These are phyloP conservation scores for Gallinago jamesoni DNA, from an alignment of 2,113 vertebrate genomes.

Conservation along the genomic window DNA sequence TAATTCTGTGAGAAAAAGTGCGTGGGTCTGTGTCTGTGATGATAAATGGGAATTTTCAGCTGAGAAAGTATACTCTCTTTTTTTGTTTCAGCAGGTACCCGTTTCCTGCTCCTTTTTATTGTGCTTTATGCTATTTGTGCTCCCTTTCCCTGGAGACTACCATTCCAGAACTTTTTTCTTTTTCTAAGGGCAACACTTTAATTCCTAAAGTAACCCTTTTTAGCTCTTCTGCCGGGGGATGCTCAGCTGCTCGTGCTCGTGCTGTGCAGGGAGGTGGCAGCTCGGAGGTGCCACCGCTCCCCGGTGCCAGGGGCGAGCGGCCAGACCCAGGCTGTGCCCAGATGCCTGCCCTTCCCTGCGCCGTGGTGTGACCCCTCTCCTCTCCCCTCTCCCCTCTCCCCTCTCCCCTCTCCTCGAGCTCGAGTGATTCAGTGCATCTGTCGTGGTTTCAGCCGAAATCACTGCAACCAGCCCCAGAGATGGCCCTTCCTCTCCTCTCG, in stretches of 20 bases:
- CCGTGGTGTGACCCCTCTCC: not conserved
- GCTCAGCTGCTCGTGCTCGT: rapidly evolving
- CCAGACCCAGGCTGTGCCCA: not conserved
- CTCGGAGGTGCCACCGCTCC: not conserved
- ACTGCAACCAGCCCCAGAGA: too few species aligned
- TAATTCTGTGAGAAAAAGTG: not conserved
- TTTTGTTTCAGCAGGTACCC: not conserved
- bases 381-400: too few species aligned
- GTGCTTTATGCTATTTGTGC: not conserved
- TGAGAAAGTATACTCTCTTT: not conserved
- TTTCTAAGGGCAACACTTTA: not conserved
- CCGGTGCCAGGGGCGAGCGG: not conserved
- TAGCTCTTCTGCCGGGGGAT: not conserved
- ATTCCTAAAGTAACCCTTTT: not conserved
- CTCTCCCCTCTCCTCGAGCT: not conserved
- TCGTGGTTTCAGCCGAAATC: too few species aligned
- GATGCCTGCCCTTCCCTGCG: not conserved
- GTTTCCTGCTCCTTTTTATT: not conserved
- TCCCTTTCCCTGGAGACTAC: not conserved
- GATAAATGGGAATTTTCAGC: not conserved
- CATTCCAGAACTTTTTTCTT: not conserved
- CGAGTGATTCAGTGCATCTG: not conserved
- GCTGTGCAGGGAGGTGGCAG: not conserved
- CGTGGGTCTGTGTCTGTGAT: rapidly evolving
- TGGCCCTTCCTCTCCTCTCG: too few species aligned